Base-by-base conservation (phyloP, 2,888 invertebrate genomes). In the Syrphus vitripennis region DNA sequence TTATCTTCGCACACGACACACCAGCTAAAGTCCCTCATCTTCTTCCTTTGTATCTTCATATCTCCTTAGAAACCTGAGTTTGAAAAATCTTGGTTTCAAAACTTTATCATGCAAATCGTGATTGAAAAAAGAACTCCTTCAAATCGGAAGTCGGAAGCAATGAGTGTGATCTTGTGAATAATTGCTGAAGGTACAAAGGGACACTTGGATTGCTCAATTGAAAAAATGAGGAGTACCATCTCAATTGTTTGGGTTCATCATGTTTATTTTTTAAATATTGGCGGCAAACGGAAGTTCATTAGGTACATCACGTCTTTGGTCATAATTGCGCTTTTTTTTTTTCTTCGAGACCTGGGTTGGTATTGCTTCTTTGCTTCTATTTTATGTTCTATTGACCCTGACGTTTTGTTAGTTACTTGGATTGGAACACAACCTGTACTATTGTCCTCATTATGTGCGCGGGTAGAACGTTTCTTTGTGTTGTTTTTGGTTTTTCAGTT, bases 221-320 rank as follows among this genome's bases (percentile, higher is more conserved):
- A n/a, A n/a, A n/a, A n/a, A n/a, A n/a, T 48, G 48, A 45, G 16
- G 65, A 65, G 31, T 26, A 40, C 67, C 24, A 31, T 10, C 14
- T 50, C 34, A 34, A 26, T 9, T 26, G 10, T 45, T 50, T 21
- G 63, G n/a, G 21, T 59, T 59, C 7, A 1, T 10, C 16, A 63
- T 31, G 48, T 67, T 61, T 48, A 37, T 37, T 10, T 77, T 74
- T 63, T 40, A 12, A 10, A 1, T 5, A 78, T 78, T 86, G 86
- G 86, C 86, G 86, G 86, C 86, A 86, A 86, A 86, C 86, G 86
- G 86, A 86, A 82, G 86, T 86, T 82, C 84, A 86, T 81, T 81
- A 86, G 77, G 53, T 61, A 76, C 37, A 50, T 70, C 71, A 63
- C 45, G 65, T 63, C 55, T 37, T 31, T 21, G 50, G 16, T 26